Evolutionary conservation across 1,140 invertebrate species (phyloP).

Genomic region (Drosophila watanabei): DNA sequence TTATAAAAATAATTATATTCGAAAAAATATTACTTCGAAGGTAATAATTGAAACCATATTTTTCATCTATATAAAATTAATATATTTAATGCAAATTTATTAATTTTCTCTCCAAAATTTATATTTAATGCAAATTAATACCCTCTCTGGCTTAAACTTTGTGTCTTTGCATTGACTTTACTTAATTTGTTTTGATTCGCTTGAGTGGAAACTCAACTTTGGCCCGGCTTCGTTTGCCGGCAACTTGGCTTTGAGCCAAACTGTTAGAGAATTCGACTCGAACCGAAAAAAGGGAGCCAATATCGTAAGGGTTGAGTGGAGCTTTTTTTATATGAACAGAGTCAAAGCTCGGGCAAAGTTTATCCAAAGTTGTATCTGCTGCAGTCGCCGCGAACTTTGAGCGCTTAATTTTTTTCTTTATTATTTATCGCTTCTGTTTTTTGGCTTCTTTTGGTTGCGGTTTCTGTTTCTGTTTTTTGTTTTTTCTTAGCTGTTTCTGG

Average conservation of each 20-base stretch:
- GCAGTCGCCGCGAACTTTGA: conserved; percentile 43
- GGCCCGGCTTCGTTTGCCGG: conserved; percentile 37
- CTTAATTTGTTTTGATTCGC: conserved; percentile 27
- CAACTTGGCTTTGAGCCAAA: conserved; percentile 66
- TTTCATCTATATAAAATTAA: too few relatives aligned
- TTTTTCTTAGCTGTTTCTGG: conserved; percentile 20
- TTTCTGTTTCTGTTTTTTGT: conserved; percentile 11
- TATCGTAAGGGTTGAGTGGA: conserved; percentile 50
- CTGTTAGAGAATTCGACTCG: conserved; percentile 20
- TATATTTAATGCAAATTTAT: too few relatives aligned
- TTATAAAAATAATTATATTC: too few relatives aligned
- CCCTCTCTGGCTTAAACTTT: neutral
- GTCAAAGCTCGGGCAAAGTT: conserved; percentile 58
- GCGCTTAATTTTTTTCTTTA: conserved; percentile 10
- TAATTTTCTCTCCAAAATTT: neutral
- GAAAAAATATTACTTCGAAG: too few relatives aligned
- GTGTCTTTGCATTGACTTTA: conserved; percentile 14
- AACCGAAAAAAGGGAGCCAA: conserved; percentile 20
- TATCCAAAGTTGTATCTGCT: conserved; percentile 51
- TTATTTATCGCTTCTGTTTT: conserved; percentile 8
- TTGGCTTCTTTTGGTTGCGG: conserved; percentile 14
- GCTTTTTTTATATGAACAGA: conserved; percentile 43
- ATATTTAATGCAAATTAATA: neutral
- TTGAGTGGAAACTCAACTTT: conserved; percentile 6
- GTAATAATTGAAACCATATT: too few relatives aligned